Conservation (phyloP, 2,888 invertebrate genomes). For the Cantharis flavilabris region DNA sequence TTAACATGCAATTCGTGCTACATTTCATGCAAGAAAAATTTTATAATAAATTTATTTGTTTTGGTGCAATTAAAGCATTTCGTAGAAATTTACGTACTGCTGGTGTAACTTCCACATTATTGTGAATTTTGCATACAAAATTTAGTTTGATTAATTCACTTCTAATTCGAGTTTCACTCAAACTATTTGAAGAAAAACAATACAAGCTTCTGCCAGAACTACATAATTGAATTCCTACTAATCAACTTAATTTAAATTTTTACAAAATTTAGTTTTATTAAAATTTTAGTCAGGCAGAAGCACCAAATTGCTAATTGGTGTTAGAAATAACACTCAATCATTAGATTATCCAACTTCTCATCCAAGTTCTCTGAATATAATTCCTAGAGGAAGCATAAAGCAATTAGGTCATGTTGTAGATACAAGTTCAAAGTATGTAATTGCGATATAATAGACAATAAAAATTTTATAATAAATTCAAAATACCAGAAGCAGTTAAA, state of each 20-base stretch:
- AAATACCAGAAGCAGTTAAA: neutral
- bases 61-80: neutral
- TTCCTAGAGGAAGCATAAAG: neutral
- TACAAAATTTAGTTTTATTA: neutral
- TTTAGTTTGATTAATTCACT: neutral
- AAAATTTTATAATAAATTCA: neutral
- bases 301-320: neutral
- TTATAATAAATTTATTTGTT: neutral
- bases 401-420: neutral
- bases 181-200: neutral
- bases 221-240: neutral
- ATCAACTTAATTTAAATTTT: neutral
- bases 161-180: neutral
- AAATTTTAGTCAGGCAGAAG: neutral
- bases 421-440: neutral
- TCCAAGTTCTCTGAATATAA: neutral
- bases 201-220: neutral
- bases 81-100: neutral
- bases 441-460: neutral
- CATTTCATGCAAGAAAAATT: neutral
- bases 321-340: neutral
- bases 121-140: neutral
- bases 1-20: neutral
- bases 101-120: no score
- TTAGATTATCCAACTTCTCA: neutral